phyloP scores from a whole-genome alignment of 2,888 invertebrate species.

The Cryptus viduatorius region DNA sequence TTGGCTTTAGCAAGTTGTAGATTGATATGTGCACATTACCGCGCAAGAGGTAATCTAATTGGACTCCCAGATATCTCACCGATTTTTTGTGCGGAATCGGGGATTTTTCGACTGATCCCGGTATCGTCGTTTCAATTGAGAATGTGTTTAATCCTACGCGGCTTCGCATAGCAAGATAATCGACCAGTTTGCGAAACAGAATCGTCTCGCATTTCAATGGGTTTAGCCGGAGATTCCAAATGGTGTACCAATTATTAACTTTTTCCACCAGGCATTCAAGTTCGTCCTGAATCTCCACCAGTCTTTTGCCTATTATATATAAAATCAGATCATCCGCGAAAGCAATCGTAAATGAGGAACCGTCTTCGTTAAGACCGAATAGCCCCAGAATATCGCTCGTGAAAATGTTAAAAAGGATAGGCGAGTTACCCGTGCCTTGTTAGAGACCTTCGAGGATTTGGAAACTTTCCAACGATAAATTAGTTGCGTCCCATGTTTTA shows the following conservation, averaged over 20 bases:
- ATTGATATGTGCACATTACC: too few relatives aligned
- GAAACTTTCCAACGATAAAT: not conserved
- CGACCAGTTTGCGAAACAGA: too few relatives aligned
- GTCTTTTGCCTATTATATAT: constrained; percentile 26
- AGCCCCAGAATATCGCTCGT: constrained; percentile 45
- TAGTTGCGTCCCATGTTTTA: not conserved
- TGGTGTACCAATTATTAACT: not conserved
- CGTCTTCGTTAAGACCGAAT: constrained; percentile 36
- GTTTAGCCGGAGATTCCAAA: not conserved
- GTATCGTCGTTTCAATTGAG: too few relatives aligned
- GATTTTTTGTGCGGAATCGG: too few relatives aligned
- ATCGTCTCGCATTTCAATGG: too few relatives aligned
- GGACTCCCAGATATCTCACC: too few relatives aligned
- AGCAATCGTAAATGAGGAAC: constrained; percentile 14
- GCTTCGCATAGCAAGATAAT: too few relatives aligned
- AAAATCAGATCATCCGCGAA: constrained; percentile 60
- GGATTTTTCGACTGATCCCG: too few relatives aligned
- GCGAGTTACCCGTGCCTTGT: not conserved
- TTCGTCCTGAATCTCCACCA: not conserved
- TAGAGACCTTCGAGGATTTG: constrained; percentile 36
- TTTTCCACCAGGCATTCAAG: constrained; percentile 41
- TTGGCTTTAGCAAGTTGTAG: too few relatives aligned
- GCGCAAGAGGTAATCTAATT: too few relatives aligned
- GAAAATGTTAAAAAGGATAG: constrained; percentile 57
- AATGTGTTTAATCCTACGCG: too few relatives aligned